Evolutionary conservation across 2,113 vertebrate genomes (phyloP), one percentile per base, ranked within the genome.

Genomic region (Machaerirhynchus nigripectus): DNA sequence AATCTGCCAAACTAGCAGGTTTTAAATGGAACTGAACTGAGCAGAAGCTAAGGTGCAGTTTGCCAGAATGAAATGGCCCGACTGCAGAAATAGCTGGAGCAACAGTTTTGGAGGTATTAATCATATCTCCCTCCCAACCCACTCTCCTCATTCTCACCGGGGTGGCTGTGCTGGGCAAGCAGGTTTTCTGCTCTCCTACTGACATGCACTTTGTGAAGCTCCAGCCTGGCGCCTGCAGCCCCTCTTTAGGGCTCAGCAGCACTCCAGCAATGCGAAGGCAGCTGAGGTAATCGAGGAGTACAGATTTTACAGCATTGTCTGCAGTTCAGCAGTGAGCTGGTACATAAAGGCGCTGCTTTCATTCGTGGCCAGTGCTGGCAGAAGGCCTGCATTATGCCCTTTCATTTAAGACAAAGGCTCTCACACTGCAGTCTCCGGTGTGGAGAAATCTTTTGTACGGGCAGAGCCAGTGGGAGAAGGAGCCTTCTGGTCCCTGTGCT

Each of bases 391-490:
- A 65, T 95, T 94, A 84, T 88, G 90, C 60, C 90, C 83, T 97
- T 97, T 97, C 88, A 95, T 64, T 92, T 75, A 42, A 97, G 88
- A 97, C 97, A 98, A 98, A 97, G 83, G 79, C 92, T 89, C 95
- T 96, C 93, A 96, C 95, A 96, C 88, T 91, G 93, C 83, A 33
- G 92, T 23, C 96, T 95, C 95, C 86, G 82, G 91, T 90, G 91
- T 90, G 93, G 93, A 96, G 94, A 96, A 96, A 97, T 94, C 96
- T 94, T 97, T 97, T 97, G 95, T 97, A 83, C n/a, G 6, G 70
- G 52, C 82, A 64, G 94, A 94, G 91, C 96, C 96, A 95, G 95
- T 87, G 92, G 96, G 93, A 97, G 96, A 97, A 96, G 96, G 95
- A 95, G 96, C 94, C 94, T 97, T 97, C 95, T 96, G 96, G 96